These are phyloP conservation scores for Drosophila erecta DNA, from an alignment of 1,140 invertebrate species.

Conservation along the genomic window DNA sequence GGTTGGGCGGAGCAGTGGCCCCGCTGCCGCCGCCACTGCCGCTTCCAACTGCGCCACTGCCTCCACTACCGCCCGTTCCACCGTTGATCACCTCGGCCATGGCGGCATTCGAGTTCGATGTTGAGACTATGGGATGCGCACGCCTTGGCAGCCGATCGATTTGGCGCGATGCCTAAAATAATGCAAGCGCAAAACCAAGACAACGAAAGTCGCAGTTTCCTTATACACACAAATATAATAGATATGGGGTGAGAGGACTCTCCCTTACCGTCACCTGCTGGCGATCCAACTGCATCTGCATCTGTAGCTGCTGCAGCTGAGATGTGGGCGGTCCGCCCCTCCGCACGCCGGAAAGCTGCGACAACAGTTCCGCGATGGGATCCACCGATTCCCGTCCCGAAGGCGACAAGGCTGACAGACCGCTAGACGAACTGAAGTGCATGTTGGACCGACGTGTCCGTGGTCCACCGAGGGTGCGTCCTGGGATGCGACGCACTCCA, in stretches of 20 bases:
- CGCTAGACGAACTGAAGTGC: conserved; percentile 94
- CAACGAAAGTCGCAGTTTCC: conserved; percentile 52
- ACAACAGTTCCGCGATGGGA: conserved; percentile 96
- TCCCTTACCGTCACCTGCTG: conserved; percentile 91
- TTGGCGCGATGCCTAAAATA: conserved; percentile 90
- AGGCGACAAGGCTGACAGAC: conserved; percentile 91
- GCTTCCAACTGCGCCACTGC: conserved; percentile 60
- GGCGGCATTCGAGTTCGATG: conserved; percentile 84
- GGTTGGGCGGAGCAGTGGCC: conserved; percentile 62
- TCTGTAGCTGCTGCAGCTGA: conserved; percentile 94
- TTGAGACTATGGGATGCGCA: conserved; percentile 85
- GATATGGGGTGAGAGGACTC: conserved; percentile 9
- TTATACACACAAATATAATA: conserved; percentile 49
- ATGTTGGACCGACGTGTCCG: conserved; percentile 94
- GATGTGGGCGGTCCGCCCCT: conserved; percentile 90
- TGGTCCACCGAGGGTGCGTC: conserved; percentile 90
- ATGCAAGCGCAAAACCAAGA: conserved; percentile 53
- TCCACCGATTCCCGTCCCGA: conserved; percentile 95
- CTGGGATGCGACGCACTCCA: conserved; percentile 93
- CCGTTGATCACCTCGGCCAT: conserved; percentile 83
- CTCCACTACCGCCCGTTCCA: conserved; percentile 37
- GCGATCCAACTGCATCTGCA: conserved; percentile 94
- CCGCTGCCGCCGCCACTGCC: conserved; percentile 63
- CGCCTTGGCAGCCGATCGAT: conserved; percentile 93
- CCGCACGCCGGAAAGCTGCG: conserved; percentile 95